Evolutionary conservation across 2,113 vertebrate genomes (phyloP).

Genomic region (Apeltes quadracus): DNA sequence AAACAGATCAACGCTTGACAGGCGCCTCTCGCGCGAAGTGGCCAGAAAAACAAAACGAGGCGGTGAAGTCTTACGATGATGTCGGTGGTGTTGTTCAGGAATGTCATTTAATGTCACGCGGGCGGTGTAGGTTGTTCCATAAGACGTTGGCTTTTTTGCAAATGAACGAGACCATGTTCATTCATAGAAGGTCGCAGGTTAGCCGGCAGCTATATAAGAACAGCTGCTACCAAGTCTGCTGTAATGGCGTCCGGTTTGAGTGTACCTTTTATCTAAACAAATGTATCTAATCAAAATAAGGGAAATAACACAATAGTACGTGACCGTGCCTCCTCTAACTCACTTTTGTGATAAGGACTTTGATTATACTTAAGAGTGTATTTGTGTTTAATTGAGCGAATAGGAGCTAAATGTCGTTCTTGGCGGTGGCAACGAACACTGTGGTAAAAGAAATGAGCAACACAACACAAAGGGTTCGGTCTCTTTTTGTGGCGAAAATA

Average conservation of each 20-base stretch:
- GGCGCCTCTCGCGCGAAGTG: background rate
- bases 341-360: constrained; percentile 15
- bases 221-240: constrained; percentile 52
- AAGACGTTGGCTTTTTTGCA: background rate
- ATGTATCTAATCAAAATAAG: constrained; percentile 22
- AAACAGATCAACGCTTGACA: constrained; percentile 21
- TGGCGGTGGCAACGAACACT: constrained; percentile 22
- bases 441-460: background rate
- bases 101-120: constrained; percentile 5
- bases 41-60: too few species aligned
- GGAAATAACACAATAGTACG: constrained; percentile 27
- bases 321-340: constrained; percentile 32
- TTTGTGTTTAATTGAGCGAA: constrained; percentile 35
- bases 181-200: too few species aligned
- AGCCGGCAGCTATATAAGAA: constrained; percentile 22
- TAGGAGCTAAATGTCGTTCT: constrained; percentile 9
- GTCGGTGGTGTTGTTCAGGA: background rate
- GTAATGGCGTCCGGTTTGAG: constrained; percentile 11
- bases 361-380: constrained; percentile 11
- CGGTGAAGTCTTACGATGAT: too few species aligned
- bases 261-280: constrained; percentile 22
- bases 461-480: background rate
- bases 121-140: background rate
- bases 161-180: background rate
- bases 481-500: too few species aligned